Conservation (phyloP, 2,888 invertebrate species). For the Allacma fusca region DNA sequence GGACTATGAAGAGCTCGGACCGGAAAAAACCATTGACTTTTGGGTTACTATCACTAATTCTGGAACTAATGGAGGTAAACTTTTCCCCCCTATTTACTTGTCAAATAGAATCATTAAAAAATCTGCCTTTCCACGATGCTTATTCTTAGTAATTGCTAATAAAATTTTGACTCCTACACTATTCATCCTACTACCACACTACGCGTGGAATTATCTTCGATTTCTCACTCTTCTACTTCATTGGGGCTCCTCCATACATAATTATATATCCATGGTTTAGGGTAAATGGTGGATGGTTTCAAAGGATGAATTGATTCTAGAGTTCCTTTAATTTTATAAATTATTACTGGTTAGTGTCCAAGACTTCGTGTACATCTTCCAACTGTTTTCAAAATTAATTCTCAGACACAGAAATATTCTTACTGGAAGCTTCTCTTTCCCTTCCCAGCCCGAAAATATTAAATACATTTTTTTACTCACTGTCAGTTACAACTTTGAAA, state of each 20-base stretch:
- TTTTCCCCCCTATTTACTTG: slow-evolving; percentile 1
- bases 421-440: background rate
- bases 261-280: background rate
- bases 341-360: slow-evolving; percentile 11
- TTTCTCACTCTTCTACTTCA: background rate
- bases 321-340: background rate
- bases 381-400: background rate
- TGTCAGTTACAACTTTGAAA: background rate
- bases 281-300: background rate
- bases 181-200: background rate
- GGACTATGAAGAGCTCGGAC: slow-evolving; percentile 94
- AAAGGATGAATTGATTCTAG: slow-evolving; percentile 16
- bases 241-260: background rate
- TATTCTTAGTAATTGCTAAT: background rate
- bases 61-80: slow-evolving; percentile 78
- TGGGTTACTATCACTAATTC: slow-evolving; percentile 94
- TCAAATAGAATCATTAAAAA: background rate
- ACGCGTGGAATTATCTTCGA: background rate
- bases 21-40: slow-evolving; percentile 94
- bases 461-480: slow-evolving; percentile 2
- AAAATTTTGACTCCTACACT: background rate
- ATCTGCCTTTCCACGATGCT: background rate
- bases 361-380: background rate
- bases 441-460: background rate
- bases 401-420: background rate